Evolutionary conservation across 2,888 invertebrate genomes (phyloP), one percentile per base, ranked within the genome.

Genomic region (Tanytarsus gracilentus): DNA sequence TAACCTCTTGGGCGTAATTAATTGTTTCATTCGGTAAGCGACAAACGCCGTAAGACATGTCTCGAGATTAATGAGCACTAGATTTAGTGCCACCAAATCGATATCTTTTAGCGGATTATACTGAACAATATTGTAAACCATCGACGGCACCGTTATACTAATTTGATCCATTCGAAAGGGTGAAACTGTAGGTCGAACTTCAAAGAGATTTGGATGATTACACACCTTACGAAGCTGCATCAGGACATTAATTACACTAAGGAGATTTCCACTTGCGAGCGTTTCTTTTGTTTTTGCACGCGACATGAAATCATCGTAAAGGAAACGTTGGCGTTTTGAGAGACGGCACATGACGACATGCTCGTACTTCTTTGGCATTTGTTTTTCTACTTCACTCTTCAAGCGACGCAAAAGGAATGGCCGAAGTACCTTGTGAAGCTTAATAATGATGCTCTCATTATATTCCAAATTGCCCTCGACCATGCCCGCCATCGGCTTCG

Each of bases 231-330:
- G 81, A 69, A 97, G 78, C 76, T 97, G 96, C 96, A 97, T 97
- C 63, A 97, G 78, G 66, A 97, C 88, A 76, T 96, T 96, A 69
- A 97, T 92, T 7, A 97, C 96, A 75, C 92, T 92, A 64, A 97
- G 76, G 70, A 96, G 81, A 77, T 94, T 97, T 61, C 99, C 99
- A 61, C 87, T 83, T 21, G 88, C 86, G 66, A 99, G 78, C 7
- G 93, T 94, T 78, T 97, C 96, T 71, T 82, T 86, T 52, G 99
- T 99, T 72, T 89, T 88, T 69, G 96, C 85, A 68, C 94, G 83
- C 59, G 93, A 87, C 97, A 99, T 98, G 76, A 98, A 99, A 75
- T 99, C 99, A 76, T 99, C 98, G 77, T 99, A 99, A 62, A 99
- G 80, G 77, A 84, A 96, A 64, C 98, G 82, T 75, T 99, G 99